Evolutionary conservation across 2,888 invertebrate species (phyloP), one percentile per base, ranked within the genome.

Genomic region (Sinohyriopsis cumingii): DNA sequence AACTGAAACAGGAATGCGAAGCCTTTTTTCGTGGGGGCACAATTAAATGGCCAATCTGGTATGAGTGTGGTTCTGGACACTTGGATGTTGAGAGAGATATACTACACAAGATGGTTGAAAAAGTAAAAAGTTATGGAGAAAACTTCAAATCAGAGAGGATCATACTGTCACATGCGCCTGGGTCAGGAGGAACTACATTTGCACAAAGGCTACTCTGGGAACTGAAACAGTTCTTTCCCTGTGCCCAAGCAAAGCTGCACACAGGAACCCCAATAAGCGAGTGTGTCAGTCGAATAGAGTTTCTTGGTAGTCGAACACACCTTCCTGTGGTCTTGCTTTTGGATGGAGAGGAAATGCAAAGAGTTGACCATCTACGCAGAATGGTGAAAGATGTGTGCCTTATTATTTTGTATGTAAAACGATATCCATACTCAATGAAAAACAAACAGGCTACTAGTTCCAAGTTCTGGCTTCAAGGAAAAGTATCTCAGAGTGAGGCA

Each of bases 11-110:
- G 55, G 79, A 81, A 59, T 73, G 68, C 9, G 78, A 82, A 15
- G 72, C 64, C 15, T 83, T 83, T 60, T 78, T 73, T 45, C 73
- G 74, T 33, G 83, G 83, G 5, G 82, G 81, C 0, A 78, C 78
- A 15, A 45, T 81, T 18, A 68, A 76, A 25, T 83, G 83, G 83
- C 56, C 62, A 25, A 74, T 76, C 55, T 75, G 78, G 75, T 82
- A 83, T 63, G 74, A 33, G 22, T 61, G 55, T n/a, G 70, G 78
- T 7, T 20, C 76, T 28, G 69, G 74, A 9, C 76, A 75, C 59
- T 68, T 75, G 19, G 83, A 83, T 45, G 69, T 75, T 20, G 75
- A 80, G 45, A 68, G 83, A 45, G 76, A 76, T 45, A 63, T 71
- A 0, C 67, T 72, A 62, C 25, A 67, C 0, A 19, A 33, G 18